These are phyloP conservation scores for Nematopogon swammerdamellus DNA, from an alignment of 2,888 invertebrate genomes.

Conservation along the genomic window DNA sequence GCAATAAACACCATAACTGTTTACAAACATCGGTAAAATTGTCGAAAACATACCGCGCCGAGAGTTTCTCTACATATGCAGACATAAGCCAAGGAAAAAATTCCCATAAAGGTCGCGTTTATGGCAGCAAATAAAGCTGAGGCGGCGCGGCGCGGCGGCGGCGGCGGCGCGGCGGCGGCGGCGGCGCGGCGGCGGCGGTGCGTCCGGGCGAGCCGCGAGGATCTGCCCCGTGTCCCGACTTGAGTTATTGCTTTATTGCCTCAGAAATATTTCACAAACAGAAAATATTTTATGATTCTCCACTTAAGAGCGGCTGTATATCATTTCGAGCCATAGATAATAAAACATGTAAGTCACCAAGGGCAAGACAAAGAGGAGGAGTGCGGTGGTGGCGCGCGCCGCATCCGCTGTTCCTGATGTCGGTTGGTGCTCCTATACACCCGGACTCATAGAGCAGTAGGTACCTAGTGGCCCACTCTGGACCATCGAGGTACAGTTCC, in stretches of 20 bases:
- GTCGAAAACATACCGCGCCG: not conserved
- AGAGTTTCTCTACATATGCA: not conserved
- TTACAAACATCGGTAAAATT: not conserved
- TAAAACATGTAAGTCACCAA: conserved; percentile 52
- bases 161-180: too few relatives aligned
- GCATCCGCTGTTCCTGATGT: too few relatives aligned
- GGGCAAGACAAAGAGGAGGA: conserved; percentile 31
- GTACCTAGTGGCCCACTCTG: too few relatives aligned
- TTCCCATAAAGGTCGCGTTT: conserved; percentile 51
- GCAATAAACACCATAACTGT: not conserved
- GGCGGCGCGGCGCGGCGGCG: too few relatives aligned
- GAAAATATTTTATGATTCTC: conserved; percentile 57
- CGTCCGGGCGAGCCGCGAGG: too few relatives aligned
- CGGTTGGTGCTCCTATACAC: too few relatives aligned
- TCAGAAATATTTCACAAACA: conserved; percentile 58
- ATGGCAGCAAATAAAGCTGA: conserved; percentile 54
- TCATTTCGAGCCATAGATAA: conserved; percentile 57
- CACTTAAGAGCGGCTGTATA: conserved; percentile 52
- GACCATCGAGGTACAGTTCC: too few relatives aligned
- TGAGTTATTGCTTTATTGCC: conserved; percentile 58
- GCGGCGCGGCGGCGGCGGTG: too few relatives aligned
- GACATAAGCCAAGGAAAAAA: conserved; percentile 33
- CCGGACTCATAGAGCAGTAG: too few relatives aligned
- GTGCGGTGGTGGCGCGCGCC: too few relatives aligned
- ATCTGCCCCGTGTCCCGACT: conserved; percentile 47